Conservation (phyloP, 1,140 invertebrate species). For the Eulimnadia texana region DNA sequence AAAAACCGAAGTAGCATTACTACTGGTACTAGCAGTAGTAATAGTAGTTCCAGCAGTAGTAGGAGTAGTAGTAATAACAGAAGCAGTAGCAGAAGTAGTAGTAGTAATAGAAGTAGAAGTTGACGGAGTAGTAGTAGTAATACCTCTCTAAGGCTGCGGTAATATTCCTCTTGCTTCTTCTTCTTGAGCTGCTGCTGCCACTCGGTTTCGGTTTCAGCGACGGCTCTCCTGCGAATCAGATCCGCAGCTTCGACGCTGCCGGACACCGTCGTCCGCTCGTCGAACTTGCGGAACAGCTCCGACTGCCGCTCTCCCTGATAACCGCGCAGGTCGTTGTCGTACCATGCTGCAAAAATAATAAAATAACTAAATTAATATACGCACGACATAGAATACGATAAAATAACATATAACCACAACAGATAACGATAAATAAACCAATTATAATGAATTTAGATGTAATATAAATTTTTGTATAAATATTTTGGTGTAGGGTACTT, state of each 20-base stretch:
- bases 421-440: too few species aligned
- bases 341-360: constrained; percentile 54
- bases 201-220: constrained; percentile 58
- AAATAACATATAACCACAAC: too few species aligned
- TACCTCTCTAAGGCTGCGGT: constrained; percentile 57
- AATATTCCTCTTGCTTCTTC: constrained; percentile 69
- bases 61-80: too few species aligned
- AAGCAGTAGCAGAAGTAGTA: too few species aligned
- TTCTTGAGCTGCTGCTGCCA: constrained; percentile 67
- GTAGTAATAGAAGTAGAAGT: background rate
- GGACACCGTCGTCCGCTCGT: background rate
- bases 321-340: constrained; percentile 66
- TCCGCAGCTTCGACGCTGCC: constrained; percentile 1
- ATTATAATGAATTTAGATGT: too few species aligned
- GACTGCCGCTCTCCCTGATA: constrained; percentile 70
- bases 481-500: too few species aligned
- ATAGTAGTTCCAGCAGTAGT: too few species aligned
- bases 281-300: constrained; percentile 45
- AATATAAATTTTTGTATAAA: too few species aligned
- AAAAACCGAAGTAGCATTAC: too few species aligned
- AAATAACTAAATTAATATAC: background rate
- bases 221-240: constrained; percentile 36
- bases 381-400: too few species aligned
- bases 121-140: background rate
- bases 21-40: too few species aligned